Evolutionary conservation across 1,140 invertebrate genomes (phyloP), one percentile per base, ranked within the genome.

Genomic region (Samia ricini): DNA sequence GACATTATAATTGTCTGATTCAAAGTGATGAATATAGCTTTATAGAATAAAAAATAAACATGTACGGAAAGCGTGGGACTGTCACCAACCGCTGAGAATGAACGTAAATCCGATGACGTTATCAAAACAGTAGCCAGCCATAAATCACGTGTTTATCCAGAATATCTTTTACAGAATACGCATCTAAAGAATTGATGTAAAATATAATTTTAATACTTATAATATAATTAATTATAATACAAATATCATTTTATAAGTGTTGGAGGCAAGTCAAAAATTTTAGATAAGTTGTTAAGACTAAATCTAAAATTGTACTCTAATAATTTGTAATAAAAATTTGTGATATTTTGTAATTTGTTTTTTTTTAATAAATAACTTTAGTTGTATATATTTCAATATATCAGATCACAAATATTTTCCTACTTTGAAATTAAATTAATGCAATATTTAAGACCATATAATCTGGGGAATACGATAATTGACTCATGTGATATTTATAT

Each of bases 81-180:
- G 55, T 61, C 33, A 62, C 55, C 56, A 26, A 22, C 51, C n/a
- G 29, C 15, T 29, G 15, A 36, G 8, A 57, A 61, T 61, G 23
- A 56, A 58, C 51, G 24, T 56, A 36, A 20, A 36, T 23, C 52
- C n/a, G 23, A 42, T 67, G 60, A 61, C 60, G 64, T 66, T 60
- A 60, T 65, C 63, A 61, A 51, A 60, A 65, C 48, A 55, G 36
- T 52, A 49, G 18, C 51, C 4, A 18, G n/a, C 48, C 60, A 67
- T 67, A 56, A 56, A 67, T 67, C 65, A 67, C 50, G 29, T n/a
- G 52, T 65, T 65, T 64, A 60, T 64, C 52, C 62, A 42, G 33
- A 42, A 42, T 42, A 42, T 57, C 33, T 60, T 60, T 64, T 57
- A 51, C 56, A 24, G 8, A 15, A 22, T 7, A 36, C 29, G 15